Evolutionary conservation across 2,888 invertebrate genomes (phyloP), one percentile per base, ranked within the genome.

Genomic region (Mimumesa dahlbomi): DNA sequence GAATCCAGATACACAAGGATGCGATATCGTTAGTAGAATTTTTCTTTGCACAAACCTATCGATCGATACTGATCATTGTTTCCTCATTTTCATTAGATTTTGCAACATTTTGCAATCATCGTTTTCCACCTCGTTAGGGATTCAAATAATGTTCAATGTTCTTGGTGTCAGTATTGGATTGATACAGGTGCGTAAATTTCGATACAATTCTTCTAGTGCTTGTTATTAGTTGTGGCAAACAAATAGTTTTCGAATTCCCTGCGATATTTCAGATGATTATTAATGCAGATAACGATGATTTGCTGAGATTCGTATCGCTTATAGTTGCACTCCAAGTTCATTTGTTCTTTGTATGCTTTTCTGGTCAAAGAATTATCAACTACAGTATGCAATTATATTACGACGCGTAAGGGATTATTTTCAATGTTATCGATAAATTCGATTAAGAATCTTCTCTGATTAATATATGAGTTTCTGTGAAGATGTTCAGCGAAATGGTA

Each of bases 311-410:
- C 11, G 57, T 22, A 34, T 2, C 18, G 2, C 19, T 48, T 6
- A 7, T 29, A 2, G 0, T 22, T 0, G 48, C 16, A 21, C 57
- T 34, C 16, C 2, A 3, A 6, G 31, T 63, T 13, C 57, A 63
- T 7, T 31, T 49, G 34, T 43, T 63, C 1, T 18, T 19, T 1
- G 18, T 63, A 3, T 57, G 57, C 3, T 19, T 57, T 22, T 42
- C 48, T 18, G 63, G 63, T 13, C 63, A 63, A 14, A 63, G 31
- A 18, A 7, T 63, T 6, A 1, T 57, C 0, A 36, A 49, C 3
- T 40, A 34, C 6, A 43, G 63, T 6, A 40, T 45, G 16, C 19
- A 38, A 6, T 1, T 54, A 0, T 40, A 40, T 13, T 2, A 7
- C 2, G 16, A 36, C 0, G 14, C 40, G 54, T 62, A 56, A 62